Evolutionary conservation across 2,888 invertebrate genomes (phyloP), one percentile per base, ranked within the genome.

Genomic region (Alloscopus bannaensis): DNA sequence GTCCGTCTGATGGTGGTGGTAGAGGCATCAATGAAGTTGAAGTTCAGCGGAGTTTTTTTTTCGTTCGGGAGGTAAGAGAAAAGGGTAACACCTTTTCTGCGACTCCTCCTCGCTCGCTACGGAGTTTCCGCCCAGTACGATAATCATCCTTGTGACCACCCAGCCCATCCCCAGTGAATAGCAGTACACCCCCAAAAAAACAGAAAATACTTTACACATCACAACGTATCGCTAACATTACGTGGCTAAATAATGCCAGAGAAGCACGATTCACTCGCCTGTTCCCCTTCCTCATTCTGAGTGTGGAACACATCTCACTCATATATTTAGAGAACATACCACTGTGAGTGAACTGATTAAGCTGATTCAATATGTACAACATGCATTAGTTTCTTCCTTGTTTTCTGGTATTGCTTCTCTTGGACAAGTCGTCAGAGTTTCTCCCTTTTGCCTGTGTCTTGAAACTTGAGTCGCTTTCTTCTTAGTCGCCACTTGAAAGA

Each of bases 21-120:
- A 79, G 66, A 72, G 31, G 29, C 55, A 18, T 3, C 13, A 52
- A 47, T 26, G 60, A 72, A 68, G 64, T 20, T 70, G 57, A 71
- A 65, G 70, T 28, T 26, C 55, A 26, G 55, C 50, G 11, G 60
- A 36, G 40, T 20, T 40, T n/a, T n/a, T n/a, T n/a, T n/a, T n/a
- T n/a, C n/a, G n/a, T n/a, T 69, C 29, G 20, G 66, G 50, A 66
- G 50, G 47, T 45, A 59, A n/a, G n/a, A 79, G 24, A 55, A 83
- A 83, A 79, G 84, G 81, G 78, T 80, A 82, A 82, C 81, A 81
- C 82, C 82, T 83, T 81, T 55, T 40, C 42, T 64, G 18, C 72
- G 83, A 72, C 84, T 85, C 84, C 84, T 85, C 84, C 84, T 85
- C 77, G 80, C 80, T 80, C 76, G 80, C 29, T 31, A 64, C 71